These are phyloP conservation scores for Empidonax traillii DNA, from an alignment of 2,113 vertebrate genomes.

Conservation along the genomic window DNA sequence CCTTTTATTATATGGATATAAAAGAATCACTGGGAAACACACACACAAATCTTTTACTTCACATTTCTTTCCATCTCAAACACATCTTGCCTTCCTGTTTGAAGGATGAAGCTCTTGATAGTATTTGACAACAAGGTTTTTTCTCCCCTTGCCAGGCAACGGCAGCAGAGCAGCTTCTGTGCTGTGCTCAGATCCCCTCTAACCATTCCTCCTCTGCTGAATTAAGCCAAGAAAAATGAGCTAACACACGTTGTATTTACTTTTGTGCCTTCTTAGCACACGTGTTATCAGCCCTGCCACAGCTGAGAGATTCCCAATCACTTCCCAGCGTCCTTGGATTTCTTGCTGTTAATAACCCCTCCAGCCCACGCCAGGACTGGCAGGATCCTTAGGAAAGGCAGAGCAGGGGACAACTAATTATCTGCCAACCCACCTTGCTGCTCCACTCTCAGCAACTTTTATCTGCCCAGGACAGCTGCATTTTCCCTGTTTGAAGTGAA, in stretches of 20 bases:
- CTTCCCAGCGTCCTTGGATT: conserved; percentile 41
- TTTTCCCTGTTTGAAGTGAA: conserved; percentile 72
- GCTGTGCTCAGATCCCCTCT: background rate
- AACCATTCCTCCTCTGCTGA: background rate
- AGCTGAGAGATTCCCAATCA: conserved; percentile 52
- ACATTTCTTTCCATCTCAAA: background rate
- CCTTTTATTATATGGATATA: background rate
- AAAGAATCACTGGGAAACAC: background rate
- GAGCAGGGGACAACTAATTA: conserved; percentile 74
- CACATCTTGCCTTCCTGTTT: background rate
- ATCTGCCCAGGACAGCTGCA: conserved; percentile 78
- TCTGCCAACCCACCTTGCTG: conserved; percentile 79
- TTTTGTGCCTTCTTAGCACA: background rate
- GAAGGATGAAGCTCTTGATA: fast-evolving
- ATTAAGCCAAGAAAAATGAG: background rate
- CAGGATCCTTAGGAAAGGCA: conserved; percentile 30
- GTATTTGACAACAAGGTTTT: background rate
- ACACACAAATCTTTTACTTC: background rate
- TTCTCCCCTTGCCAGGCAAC: background rate
- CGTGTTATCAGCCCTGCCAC: conserved; percentile 64
- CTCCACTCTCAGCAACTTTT: conserved; percentile 69
- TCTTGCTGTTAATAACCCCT: conserved; percentile 57
- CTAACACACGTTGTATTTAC: background rate
- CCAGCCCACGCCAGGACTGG: conserved; percentile 12
- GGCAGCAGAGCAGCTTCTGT: background rate